phyloP scores from a whole-genome alignment of 1,140 invertebrate species.

The Protaetia brevitarsis region DNA sequence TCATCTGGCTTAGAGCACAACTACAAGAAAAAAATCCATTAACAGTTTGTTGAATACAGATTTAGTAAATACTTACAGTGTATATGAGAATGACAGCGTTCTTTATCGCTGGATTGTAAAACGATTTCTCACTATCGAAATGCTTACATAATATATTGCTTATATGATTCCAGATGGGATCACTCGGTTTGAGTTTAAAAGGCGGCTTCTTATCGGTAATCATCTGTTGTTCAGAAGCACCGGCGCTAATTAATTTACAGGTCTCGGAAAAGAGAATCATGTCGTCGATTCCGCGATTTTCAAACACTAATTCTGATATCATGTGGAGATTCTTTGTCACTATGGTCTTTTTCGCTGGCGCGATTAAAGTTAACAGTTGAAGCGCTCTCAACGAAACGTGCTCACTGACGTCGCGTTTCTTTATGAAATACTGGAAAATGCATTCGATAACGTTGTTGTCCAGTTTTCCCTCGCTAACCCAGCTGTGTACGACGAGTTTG shows the following conservation, averaged over 20 bases:
- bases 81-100: conserved; percentile 37
- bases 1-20: conserved; percentile 40
- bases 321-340: conserved; percentile 41
- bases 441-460: conserved; percentile 44
- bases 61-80: conserved; percentile 30
- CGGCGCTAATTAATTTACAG: conserved; percentile 35
- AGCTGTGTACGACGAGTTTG: conserved; percentile 39
- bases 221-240: conserved; percentile 35
- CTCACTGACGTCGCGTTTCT: conserved; percentile 31
- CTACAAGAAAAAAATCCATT: conserved; percentile 30
- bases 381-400: conserved; percentile 33
- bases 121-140: conserved; percentile 33
- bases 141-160: conserved; percentile 32
- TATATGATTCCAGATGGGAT: conserved; percentile 35
- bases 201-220: conserved; percentile 34
- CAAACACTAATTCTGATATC: conserved; percentile 35
- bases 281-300: conserved; percentile 31
- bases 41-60: conserved; percentile 12
- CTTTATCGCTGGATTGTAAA: conserved; percentile 35
- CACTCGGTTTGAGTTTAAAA: conserved; percentile 36
- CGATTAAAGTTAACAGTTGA: conserved; percentile 38
- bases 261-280: conserved; percentile 35
- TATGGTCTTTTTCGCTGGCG: conserved; percentile 37
- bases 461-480: conserved; percentile 39
- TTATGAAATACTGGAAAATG: conserved; percentile 41